These are phyloP conservation scores for Neodiprion virginianus DNA, from an alignment of 1,140 invertebrate species.

Conservation along the genomic window DNA sequence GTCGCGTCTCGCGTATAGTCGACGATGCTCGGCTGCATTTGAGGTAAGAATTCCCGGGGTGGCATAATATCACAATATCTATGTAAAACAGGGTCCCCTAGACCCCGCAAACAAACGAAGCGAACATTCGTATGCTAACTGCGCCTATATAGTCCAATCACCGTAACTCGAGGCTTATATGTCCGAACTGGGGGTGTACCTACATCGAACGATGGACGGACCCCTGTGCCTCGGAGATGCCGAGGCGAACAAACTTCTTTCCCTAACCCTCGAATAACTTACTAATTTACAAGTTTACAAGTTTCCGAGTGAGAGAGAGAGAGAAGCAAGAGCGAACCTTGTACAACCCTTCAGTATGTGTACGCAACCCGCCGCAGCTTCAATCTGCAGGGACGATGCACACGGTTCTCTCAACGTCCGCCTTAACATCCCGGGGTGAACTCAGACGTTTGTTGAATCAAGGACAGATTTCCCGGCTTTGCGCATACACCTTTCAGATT, in stretches of 20 bases:
- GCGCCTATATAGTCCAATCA: conserved; percentile 29
- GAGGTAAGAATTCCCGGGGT: conserved; percentile 34
- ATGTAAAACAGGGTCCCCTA: conserved; percentile 48
- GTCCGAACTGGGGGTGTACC: neutral
- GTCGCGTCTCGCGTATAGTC: neutral
- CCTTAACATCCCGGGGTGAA: neutral
- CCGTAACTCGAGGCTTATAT: conserved; percentile 9
- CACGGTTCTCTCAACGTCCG: too few relatives aligned
- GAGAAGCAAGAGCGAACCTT: too few relatives aligned
- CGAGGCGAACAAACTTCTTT: neutral
- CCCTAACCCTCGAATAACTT: neutral
- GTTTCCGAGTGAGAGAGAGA: neutral
- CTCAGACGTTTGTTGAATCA: neutral
- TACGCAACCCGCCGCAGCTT: too few relatives aligned
- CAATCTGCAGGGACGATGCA: too few relatives aligned
- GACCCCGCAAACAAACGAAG: conserved; percentile 45
- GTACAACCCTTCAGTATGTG: too few relatives aligned
- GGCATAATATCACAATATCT: conserved; percentile 58
- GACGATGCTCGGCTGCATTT: neutral
- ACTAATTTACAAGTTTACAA: neutral
- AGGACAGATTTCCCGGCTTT: neutral
- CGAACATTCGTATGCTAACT: conserved; percentile 53
- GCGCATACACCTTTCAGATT: neutral
- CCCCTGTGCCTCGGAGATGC: too few relatives aligned
- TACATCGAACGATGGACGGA: neutral